Percentiles rank a stretch among this genome's conserved stretches.
Conservation (phyloP, 2,888 invertebrate genomes). For the Hydropsyche betteni region DNA sequence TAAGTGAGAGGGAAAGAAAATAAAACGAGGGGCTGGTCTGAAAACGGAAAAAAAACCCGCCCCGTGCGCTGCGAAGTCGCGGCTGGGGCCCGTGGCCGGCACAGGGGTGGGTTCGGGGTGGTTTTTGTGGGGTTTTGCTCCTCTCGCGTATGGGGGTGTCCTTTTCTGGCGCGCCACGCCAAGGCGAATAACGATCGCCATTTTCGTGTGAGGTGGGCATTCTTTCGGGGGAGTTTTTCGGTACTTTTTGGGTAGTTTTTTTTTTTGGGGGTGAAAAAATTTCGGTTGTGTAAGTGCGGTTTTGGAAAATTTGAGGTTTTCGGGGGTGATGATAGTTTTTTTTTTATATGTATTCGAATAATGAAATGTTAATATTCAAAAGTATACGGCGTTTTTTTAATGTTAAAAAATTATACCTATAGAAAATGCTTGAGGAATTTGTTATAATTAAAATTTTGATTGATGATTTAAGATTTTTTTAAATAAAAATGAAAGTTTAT, state of each 20-base stretch:
- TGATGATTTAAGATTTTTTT: too few species aligned
- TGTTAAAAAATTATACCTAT: too few species aligned
- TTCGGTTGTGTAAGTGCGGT: too few species aligned
- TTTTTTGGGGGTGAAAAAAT: too few species aligned
- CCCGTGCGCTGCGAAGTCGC: background rate
- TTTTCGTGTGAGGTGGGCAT: slow-evolving; percentile 58
- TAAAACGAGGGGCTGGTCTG: slow-evolving; percentile 10
- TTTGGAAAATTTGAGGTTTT: too few species aligned
- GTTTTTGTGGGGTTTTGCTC: background rate
- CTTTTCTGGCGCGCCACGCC: slow-evolving; percentile 46
- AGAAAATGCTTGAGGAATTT: too few species aligned
- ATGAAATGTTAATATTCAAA: too few species aligned
- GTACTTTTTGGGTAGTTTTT: background rate
- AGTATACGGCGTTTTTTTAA: too few species aligned
- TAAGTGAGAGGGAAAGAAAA: slow-evolving; percentile 48
- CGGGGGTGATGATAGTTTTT: too few species aligned
- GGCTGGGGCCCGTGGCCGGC: background rate
- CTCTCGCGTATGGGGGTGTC: slow-evolving; percentile 44
- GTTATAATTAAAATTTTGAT: too few species aligned
- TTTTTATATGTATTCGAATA: too few species aligned
- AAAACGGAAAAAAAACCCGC: slow-evolving; percentile 1
- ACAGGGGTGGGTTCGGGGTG: slow-evolving; percentile 22
- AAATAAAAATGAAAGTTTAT: too few species aligned
- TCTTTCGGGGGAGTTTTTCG: background rate
- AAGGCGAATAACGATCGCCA: slow-evolving; percentile 62